Evolutionary conservation across 2,113 vertebrate species (phyloP).

Genomic region (Chloropsis cyanopogon): DNA sequence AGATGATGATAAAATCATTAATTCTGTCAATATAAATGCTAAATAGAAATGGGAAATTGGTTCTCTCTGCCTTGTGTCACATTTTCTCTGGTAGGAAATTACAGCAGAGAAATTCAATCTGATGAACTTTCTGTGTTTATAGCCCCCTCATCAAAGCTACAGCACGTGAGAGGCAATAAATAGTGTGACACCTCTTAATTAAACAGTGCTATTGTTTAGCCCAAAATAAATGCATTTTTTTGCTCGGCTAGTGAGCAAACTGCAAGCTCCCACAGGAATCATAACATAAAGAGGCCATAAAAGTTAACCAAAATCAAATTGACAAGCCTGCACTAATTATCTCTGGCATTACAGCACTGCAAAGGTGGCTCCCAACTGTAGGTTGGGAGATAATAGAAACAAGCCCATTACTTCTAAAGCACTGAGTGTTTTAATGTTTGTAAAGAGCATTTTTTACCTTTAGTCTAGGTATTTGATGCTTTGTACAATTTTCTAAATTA

Average conservation of each 20-base stretch:
- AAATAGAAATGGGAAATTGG: constrained; percentile 78
- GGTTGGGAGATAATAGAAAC: constrained; percentile 51
- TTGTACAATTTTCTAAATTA: not conserved
- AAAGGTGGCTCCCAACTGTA: constrained; percentile 37
- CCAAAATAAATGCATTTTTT: constrained; percentile 43
- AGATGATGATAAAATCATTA: constrained; percentile 77
- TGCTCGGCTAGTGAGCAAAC: constrained; percentile 3
- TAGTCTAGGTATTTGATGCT: not conserved
- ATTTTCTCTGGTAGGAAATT: constrained; percentile 75
- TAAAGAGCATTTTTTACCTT: constrained; percentile 15
- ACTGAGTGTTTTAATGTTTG: constrained; percentile 30
- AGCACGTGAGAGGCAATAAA: constrained; percentile 58
- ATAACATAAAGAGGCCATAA: constrained; percentile 59
- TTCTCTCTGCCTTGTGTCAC: constrained; percentile 68
- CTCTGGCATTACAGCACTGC: constrained; percentile 42
- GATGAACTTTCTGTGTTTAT: constrained; percentile 62
- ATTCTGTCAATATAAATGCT: constrained; percentile 82
- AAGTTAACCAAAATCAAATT: constrained; percentile 67
- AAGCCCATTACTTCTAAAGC: constrained; percentile 49
- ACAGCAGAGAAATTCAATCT: constrained; percentile 70
- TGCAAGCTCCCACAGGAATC: constrained; percentile 36
- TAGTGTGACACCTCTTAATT: constrained; percentile 74
- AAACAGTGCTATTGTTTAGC: constrained; percentile 65
- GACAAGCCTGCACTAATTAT: constrained; percentile 69
- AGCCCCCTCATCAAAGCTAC: constrained; percentile 60